Base-by-base conservation (phyloP, 1,140 invertebrate genomes). In the Notospermus geniculatus region DNA sequence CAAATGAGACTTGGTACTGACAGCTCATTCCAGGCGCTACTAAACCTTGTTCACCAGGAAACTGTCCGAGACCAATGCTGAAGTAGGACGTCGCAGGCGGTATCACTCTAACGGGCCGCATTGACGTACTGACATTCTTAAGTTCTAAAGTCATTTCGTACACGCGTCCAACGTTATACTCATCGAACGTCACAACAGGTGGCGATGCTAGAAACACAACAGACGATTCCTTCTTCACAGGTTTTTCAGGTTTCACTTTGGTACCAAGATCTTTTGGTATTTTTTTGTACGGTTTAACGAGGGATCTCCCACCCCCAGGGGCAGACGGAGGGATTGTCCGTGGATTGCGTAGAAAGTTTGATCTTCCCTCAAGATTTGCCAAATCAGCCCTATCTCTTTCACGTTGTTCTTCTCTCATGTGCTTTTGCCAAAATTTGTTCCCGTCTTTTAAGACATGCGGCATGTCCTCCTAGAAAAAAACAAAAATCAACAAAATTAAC, bases 21-120 rank as follows among this genome's bases (percentile, higher is more conserved):
- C 75, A 79, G 56, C 76, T 78, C 72, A 82, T 77, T 0, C 80
- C 80, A 15, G 80, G 76, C 4, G 80, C 80, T 9, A 82, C 77
- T 13, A 81, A 57, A 0, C 80, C 79, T 63, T 75, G 73, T 19
- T 79, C 77, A 41, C 77, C 76, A 9, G 80, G 80, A 64, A 81
- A 82, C 69, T 81, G 80, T 54, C 80, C 80, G 80, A 82, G 63
- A 55, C 80, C 76, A 41, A 81, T 54, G 61, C 74, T 74, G 63
- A 81, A 82, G 55, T 71, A 79, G 23, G 68, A 57, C 11, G 74
- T 75, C 27, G 69, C 68, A 7, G 79, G 77, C 43, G 80, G 80
- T 2, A 80, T 57, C 9, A 76, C 72, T 54, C 78, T 32, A 62
- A 78, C 75, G 22, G 76, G 74, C 45, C 78, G 65, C 39, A 80